phyloP scores from a whole-genome alignment of 1,140 invertebrate species.

The Diachasma alloeum region DNA sequence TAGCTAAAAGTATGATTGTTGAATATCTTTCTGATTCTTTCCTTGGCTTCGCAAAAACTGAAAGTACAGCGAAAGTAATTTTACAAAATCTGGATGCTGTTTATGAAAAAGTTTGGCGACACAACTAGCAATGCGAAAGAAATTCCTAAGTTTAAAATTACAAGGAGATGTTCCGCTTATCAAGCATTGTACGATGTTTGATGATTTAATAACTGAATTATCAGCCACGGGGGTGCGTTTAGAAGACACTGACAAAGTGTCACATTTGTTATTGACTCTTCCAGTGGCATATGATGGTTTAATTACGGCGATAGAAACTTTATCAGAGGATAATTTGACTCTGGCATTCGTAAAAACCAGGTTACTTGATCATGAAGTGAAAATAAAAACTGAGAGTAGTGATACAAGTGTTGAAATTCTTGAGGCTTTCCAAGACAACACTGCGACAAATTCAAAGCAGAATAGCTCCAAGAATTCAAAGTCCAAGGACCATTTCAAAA shows the following conservation, averaged over 20 bases:
- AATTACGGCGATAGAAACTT: slow-evolving; percentile 36
- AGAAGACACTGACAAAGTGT: slow-evolving; percentile 28
- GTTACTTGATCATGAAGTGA: slow-evolving; percentile 33
- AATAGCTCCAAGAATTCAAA: not conserved
- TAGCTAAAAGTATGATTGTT: slow-evolving; percentile 51
- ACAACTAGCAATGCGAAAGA: slow-evolving; percentile 53
- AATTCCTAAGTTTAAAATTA: slow-evolving; percentile 53
- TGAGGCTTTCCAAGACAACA: not conserved
- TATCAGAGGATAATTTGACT: slow-evolving; percentile 35
- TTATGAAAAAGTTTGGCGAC: slow-evolving; percentile 56
- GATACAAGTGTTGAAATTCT: slow-evolving; percentile 37
- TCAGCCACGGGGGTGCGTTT: slow-evolving; percentile 14
- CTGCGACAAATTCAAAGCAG: not conserved
- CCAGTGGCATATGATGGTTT: slow-evolving; percentile 30
- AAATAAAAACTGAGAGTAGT: slow-evolving; percentile 16
- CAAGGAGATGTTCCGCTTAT: slow-evolving; percentile 44
- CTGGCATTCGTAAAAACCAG: slow-evolving; percentile 34
- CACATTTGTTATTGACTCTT: slow-evolving; percentile 29
- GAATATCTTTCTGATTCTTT: slow-evolving; percentile 54
- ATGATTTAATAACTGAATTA: slow-evolving; percentile 33
- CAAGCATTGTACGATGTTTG: slow-evolving; percentile 53
- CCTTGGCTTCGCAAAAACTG: slow-evolving; percentile 46
- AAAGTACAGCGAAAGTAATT: slow-evolving; percentile 48
- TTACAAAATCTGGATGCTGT: slow-evolving; percentile 51
- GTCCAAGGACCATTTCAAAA: not conserved